Evolutionary conservation across 2,888 invertebrate species (phyloP).

Genomic region (Euproctis similis): DNA sequence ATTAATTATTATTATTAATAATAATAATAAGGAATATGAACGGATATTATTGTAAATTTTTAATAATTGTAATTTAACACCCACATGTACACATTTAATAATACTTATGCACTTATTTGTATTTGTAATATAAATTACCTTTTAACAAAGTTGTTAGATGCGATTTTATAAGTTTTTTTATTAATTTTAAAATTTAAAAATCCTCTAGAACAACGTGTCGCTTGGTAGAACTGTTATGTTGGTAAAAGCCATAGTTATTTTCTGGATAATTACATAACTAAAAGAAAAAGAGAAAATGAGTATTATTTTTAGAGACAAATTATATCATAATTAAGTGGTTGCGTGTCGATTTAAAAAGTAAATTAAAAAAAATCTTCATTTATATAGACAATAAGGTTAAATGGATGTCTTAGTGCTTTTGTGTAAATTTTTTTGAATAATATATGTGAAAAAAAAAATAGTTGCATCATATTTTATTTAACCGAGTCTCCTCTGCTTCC

Average conservation of each 20-base stretch:
- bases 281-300: slow-evolving; percentile 60
- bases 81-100: slow-evolving; percentile 62
- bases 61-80: slow-evolving; percentile 49
- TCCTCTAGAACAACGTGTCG: slow-evolving; percentile 22
- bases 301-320: slow-evolving; percentile 75
- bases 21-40: slow-evolving; percentile 27
- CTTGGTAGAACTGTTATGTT: slow-evolving; percentile 65
- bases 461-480: no score
- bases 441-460: slow-evolving; percentile 75
- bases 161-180: slow-evolving; percentile 42
- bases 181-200: slow-evolving; percentile 45
- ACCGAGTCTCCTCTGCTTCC: no score
- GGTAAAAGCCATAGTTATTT: slow-evolving; percentile 60
- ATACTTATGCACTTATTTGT: slow-evolving; percentile 56
- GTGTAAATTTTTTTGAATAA: slow-evolving; percentile 77
- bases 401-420: slow-evolving; percentile 78
- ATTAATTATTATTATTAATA: no score
- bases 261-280: slow-evolving; percentile 49
- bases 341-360: slow-evolving; percentile 69
- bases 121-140: slow-evolving; percentile 61
- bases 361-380: no score
- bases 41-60: slow-evolving; percentile 44
- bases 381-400: slow-evolving; percentile 76
- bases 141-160: slow-evolving; percentile 55
- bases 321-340: slow-evolving; percentile 71